Evolutionary conservation across 92 coral and sea anemone genomes (phyloP).

Genomic region (Diadumene lineata): DNA sequence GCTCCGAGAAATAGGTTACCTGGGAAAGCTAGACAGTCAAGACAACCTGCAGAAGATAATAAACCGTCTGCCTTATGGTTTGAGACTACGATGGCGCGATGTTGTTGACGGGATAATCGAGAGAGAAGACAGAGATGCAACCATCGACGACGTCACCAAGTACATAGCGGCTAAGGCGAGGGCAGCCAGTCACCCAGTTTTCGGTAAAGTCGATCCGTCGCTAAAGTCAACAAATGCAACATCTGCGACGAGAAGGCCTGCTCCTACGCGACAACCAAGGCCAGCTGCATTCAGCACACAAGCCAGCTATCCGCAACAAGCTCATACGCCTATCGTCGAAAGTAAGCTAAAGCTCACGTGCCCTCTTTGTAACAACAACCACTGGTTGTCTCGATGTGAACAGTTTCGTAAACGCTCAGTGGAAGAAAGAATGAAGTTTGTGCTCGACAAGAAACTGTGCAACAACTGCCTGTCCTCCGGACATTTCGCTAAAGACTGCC

Average conservation of each 20-base stretch:
- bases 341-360: slow-evolving; percentile 3
- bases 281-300: background rate
- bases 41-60: slow-evolving; percentile 51
- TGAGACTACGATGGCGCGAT: slow-evolving; percentile 63
- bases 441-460: slow-evolving; percentile 41
- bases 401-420: slow-evolving; percentile 38
- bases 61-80: slow-evolving; percentile 47
- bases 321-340: no score
- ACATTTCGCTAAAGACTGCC: slow-evolving; percentile 49
- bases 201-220: slow-evolving; percentile 35
- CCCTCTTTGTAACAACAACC: slow-evolving; percentile 36
- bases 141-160: slow-evolving; percentile 46
- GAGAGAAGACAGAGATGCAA: slow-evolving; percentile 50
- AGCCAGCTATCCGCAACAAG: no score
- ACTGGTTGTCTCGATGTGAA: slow-evolving; percentile 66
- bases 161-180: slow-evolving; percentile 54
- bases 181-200: slow-evolving; percentile 60
- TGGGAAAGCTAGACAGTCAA: slow-evolving; percentile 59
- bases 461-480: slow-evolving; percentile 59
- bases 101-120: slow-evolving; percentile 53
- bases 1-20: slow-evolving; percentile 58
- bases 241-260: no score
- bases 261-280: no score
- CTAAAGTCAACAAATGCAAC: background rate
- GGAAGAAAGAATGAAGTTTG: slow-evolving; percentile 48